Evolutionary conservation across 2,797 vertebrate genomes (phyloP), one percentile per base, ranked within the genome.

Genomic region (Sciurus carolinensis): DNA sequence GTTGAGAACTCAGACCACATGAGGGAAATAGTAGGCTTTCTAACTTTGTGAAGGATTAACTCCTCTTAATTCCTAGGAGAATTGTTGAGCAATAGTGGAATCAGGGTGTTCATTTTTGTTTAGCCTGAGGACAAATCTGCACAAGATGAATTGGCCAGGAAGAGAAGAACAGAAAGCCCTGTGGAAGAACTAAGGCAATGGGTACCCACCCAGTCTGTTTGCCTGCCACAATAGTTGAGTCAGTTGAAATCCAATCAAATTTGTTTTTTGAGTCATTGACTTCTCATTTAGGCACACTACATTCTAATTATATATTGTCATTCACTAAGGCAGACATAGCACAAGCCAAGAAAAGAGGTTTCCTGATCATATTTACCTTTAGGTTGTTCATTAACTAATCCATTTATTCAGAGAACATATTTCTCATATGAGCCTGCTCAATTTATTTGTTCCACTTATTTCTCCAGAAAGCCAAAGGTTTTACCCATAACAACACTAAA

Each of bases 401-500:
- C 30, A 44, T 64, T 90, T 36, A 50, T 71, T 73, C 54, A 62
- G 2, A 64, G 75, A 85, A 73, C 47, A 79, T 28, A 64, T 64
- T 82, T 82, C 62, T 80, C 67, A 81, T 6, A 76, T 20, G 3
- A 85, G 33, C 22, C 42, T 42, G 81, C 64, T 81, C 15, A 14
- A 57, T 84, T 91, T 92, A 62, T 44, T 81, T 77, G 52, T 81
- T 95, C 44, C 42, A 14, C 30, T 28, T 86, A 39, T 76, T 89
- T 67, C 47, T 77, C 44, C 14, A n/a, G 54, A 64, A 96, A 47
- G 59, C 36, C 52, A 88, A 69, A 12, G 69, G 59, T 52, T 87
- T 54, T 59, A 33, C 42, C 62, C 12, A 26, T 69, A 44, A 17
- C 36, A 93, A 26, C 7, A 52, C 7, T 73, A 50, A 94, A 62